Conservation (phyloP, 2,113 vertebrate species). For the Rhinopomastus cyanomelas region DNA sequence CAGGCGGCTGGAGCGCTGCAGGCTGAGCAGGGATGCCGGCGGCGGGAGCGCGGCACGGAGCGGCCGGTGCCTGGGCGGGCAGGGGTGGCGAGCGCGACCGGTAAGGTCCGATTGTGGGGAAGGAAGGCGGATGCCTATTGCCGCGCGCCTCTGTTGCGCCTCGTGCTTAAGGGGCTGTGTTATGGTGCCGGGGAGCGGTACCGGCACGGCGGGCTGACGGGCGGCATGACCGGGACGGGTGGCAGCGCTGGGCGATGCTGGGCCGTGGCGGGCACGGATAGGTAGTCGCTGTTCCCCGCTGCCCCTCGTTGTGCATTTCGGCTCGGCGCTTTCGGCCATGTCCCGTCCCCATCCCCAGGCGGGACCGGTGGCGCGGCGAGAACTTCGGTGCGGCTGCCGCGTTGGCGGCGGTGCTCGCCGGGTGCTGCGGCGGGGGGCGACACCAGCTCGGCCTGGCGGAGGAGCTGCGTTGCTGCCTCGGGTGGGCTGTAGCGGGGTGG, state of each 20-base stretch:
- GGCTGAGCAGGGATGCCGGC: slow-evolving; percentile 68
- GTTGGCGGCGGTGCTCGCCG: background rate
- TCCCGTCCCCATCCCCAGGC: background rate
- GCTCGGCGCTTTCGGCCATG: background rate
- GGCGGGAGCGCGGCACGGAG: slow-evolving; percentile 45
- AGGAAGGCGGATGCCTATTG: background rate
- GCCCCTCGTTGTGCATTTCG: background rate
- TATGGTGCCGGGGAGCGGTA: background rate
- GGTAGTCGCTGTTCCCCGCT: background rate
- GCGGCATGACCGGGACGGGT: background rate
- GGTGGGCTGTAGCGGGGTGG: background rate
- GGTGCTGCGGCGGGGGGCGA: background rate
- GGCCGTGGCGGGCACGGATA: background rate
- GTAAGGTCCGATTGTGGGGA: slow-evolving; percentile 36
- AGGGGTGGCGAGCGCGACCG: slow-evolving; percentile 30
- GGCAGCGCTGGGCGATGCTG: background rate
- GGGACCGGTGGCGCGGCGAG: background rate
- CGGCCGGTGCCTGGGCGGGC: slow-evolving; percentile 24
- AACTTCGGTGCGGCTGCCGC: background rate
- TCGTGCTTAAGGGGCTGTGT: background rate
- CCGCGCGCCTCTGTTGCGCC: background rate
- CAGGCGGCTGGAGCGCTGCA: slow-evolving; percentile 51
- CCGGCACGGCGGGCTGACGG: background rate
- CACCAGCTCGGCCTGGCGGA: background rate
- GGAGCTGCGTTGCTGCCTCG: background rate